Conservation (phyloP, 2,888 invertebrate species). For the Bugulina stolonifera region DNA sequence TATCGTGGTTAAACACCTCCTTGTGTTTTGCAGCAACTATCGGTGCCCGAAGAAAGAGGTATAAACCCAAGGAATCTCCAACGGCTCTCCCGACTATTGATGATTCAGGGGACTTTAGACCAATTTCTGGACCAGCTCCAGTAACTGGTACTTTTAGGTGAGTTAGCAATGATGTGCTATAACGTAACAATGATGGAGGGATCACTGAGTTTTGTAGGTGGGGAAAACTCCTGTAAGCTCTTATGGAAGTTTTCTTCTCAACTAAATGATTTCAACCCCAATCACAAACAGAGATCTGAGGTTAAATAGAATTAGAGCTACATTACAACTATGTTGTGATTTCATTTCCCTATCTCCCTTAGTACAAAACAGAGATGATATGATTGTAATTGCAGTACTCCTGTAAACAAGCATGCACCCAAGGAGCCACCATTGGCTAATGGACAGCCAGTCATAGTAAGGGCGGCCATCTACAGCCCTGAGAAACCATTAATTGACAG, state of each 20-base stretch:
- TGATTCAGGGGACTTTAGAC: not conserved
- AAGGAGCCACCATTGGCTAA: not conserved
- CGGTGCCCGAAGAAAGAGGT: not conserved
- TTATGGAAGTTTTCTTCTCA: no score
- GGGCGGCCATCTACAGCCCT: constrained; percentile 16
- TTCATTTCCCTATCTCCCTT: no score
- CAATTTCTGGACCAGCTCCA: constrained; percentile 5
- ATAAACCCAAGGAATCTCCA: not conserved
- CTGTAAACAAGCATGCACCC: constrained; percentile 12
- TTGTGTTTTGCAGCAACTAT: not conserved
- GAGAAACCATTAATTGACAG: constrained; percentile 23
- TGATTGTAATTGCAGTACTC: not conserved
- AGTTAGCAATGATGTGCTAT: no score
- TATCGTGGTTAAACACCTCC: no score
- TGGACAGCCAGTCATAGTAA: constrained; percentile 21
- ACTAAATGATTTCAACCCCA: no score
- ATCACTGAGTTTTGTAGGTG: no score
- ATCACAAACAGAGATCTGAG: no score
- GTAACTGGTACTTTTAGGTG: constrained; percentile 1
- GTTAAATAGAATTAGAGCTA: no score
- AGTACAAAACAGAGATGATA: no score
- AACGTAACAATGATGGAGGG: no score
- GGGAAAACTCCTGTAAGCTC: no score
- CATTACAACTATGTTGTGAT: no score
- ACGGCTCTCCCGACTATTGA: not conserved